Conservation (phyloP, 2,113 vertebrate species). For the Macroglossus sobrinus region DNA sequence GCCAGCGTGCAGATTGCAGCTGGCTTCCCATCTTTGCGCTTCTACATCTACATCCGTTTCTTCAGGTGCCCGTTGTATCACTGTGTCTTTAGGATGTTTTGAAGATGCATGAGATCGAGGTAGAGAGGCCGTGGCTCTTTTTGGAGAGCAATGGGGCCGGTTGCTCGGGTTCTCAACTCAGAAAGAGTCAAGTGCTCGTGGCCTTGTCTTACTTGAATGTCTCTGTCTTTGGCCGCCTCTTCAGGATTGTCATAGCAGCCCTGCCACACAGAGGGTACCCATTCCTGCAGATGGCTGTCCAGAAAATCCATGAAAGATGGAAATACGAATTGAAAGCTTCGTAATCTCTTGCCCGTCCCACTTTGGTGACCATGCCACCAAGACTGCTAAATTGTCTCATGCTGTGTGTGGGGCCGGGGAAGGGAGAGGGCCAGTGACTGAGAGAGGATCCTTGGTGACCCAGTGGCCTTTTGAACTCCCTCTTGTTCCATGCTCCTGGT, state of each 20-base stretch:
- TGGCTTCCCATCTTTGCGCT: not conserved
- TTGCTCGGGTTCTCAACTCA: not conserved
- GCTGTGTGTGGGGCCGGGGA: not conserved
- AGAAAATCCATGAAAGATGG: not conserved
- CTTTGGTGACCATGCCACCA: not conserved
- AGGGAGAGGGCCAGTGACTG: not conserved
- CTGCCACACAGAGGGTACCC: accelerated
- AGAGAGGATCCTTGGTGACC: not conserved
- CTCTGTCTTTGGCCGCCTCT: not conserved
- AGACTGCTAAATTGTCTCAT: not conserved
- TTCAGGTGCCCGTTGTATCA: not conserved
- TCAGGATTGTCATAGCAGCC: not conserved
- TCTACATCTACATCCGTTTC: not conserved
- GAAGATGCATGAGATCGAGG: not conserved
- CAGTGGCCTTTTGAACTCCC: not conserved
- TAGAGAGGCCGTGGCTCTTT: not conserved
- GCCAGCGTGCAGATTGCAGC: too few species aligned
- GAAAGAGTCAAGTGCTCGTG: not conserved
- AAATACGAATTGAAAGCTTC: not conserved
- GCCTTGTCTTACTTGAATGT: not conserved
- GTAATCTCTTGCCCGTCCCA: not conserved
- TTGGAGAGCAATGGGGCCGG: not conserved
- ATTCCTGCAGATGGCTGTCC: not conserved
- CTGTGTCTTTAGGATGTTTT: not conserved
- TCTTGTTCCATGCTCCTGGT: not conserved